Conservation (phyloP, 1,140 invertebrate species). For the Portunus trituberculatus region DNA sequence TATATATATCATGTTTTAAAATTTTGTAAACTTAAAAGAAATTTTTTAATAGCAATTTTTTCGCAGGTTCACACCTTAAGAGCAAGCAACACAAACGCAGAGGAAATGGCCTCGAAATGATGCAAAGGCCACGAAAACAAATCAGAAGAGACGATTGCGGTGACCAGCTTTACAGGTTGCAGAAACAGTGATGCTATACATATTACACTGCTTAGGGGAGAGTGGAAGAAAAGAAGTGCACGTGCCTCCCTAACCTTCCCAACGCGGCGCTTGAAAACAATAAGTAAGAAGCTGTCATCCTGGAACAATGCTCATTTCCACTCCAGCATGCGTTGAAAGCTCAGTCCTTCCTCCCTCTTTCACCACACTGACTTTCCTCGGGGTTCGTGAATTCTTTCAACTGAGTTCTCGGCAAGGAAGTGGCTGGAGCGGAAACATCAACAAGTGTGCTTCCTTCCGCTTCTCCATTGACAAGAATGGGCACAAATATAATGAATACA, state of each 20-base stretch:
- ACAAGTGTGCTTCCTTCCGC: no score
- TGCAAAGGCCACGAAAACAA: not conserved
- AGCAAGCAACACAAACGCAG: no score
- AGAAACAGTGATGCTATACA: not conserved
- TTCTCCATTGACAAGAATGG: no score
- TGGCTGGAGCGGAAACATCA: not conserved
- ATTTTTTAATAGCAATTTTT: not conserved
- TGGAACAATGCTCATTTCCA: not conserved
- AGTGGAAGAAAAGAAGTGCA: not conserved
- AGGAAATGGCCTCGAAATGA: no score
- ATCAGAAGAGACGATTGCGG: not conserved
- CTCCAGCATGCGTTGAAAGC: not conserved
- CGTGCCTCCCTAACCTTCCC: not conserved
- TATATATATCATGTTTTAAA: not conserved
- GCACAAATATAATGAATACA: no score
- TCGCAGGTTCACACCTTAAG: no score
- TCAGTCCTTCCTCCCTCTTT: not conserved
- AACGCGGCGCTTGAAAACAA: not conserved
- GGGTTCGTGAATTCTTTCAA: not conserved
- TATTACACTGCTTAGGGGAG: not conserved
- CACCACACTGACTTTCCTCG: not conserved
- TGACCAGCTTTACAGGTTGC: not conserved
- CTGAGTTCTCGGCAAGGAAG: not conserved
- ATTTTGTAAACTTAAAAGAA: not conserved
- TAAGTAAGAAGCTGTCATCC: not conserved